phyloP scores from a whole-genome alignment of 2,797 vertebrate species.

The Aldrovandia affinis region DNA sequence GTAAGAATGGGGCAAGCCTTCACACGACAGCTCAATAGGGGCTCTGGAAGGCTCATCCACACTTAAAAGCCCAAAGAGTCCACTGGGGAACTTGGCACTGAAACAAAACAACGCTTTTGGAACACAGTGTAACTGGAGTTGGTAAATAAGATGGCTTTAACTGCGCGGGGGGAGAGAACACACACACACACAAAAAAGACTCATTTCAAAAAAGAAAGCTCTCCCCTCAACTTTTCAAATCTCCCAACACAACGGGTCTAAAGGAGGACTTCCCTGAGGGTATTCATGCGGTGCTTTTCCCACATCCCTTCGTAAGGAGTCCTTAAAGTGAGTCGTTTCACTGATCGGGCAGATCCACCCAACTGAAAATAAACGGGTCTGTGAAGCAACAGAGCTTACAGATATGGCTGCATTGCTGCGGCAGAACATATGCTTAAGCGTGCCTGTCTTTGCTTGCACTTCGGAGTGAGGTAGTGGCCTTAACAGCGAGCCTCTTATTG shows the following conservation, averaged over 20 bases:
- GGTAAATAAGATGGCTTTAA: not conserved
- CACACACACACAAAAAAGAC: too few relatives aligned
- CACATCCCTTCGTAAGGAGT: constrained; percentile 22
- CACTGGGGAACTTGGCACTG: not conserved
- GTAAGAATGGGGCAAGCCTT: not conserved
- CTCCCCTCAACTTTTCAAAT: not conserved
- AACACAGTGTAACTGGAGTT: not conserved
- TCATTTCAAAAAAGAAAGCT: too few relatives aligned
- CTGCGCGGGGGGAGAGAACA: too few relatives aligned
- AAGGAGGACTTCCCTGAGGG: not conserved
- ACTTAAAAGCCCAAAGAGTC: not conserved
- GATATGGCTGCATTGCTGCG: too few relatives aligned
- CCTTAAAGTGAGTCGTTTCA: not conserved
- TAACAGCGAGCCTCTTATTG: too few relatives aligned
- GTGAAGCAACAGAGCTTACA: not conserved
- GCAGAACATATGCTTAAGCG: too few relatives aligned
- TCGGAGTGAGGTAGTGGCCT: too few relatives aligned
- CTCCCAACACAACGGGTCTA: constrained; percentile 24
- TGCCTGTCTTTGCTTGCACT: too few relatives aligned
- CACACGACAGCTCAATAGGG: not conserved
- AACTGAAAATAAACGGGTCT: not conserved
- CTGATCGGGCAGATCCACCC: not conserved
- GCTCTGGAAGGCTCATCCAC: not conserved
- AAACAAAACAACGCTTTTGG: not conserved
- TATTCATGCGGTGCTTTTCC: constrained; percentile 24